Evolutionary conservation across 2,113 vertebrate species (phyloP).

Genomic region (Oncorhynchus clarkii): DNA sequence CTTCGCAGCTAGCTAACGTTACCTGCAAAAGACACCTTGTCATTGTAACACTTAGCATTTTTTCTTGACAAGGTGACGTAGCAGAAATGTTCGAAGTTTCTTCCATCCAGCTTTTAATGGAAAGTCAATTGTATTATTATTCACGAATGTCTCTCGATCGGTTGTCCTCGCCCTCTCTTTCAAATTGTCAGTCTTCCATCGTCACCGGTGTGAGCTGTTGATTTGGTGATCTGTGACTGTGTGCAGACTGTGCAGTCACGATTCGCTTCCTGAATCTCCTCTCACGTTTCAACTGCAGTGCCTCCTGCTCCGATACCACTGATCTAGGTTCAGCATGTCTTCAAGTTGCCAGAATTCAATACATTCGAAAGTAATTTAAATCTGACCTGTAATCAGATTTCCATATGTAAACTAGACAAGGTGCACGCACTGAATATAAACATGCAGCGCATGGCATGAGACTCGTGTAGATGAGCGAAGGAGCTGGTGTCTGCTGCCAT

Average conservation of each 20-base stretch:
- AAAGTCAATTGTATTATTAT: too few relatives aligned
- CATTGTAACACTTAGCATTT: neutral
- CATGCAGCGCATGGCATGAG: neutral
- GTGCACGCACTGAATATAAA: neutral
- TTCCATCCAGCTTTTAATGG: too few relatives aligned
- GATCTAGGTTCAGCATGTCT: too few relatives aligned
- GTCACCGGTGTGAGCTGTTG: neutral
- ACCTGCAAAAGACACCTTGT: neutral
- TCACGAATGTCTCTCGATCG: neutral
- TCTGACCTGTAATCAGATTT: neutral
- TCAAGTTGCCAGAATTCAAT: too few relatives aligned
- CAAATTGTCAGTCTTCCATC: neutral
- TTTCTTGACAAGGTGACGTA: neutral
- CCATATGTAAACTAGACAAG: neutral
- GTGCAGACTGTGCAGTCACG: neutral
- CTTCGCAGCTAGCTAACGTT: neutral
- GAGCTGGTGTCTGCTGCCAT: neutral
- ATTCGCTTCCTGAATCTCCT: neutral
- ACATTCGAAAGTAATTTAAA: neutral
- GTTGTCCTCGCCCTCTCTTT: neutral
- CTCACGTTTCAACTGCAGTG: neutral
- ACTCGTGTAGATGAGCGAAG: neutral
- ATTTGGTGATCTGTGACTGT: neutral
- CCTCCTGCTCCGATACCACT: neutral
- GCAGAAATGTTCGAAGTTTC: too few relatives aligned